Conservation (phyloP, 2,113 vertebrate species). For the Corythoichthys haematopterus region DNA sequence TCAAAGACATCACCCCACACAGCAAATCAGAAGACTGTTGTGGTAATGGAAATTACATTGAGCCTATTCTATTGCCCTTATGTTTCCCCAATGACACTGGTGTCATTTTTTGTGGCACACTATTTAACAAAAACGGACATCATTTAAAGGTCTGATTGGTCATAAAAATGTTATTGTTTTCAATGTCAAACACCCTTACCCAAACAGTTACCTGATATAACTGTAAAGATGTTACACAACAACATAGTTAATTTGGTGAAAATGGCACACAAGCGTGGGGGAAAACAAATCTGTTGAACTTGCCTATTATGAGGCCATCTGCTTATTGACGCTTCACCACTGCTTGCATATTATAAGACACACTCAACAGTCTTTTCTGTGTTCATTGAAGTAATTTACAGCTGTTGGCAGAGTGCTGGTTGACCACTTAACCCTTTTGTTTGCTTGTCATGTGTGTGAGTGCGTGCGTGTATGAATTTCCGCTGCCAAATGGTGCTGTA, state of each 20-base stretch:
- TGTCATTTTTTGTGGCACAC: slow-evolving; percentile 4
- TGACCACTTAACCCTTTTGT: slow-evolving; percentile 53
- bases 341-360: slow-evolving; percentile 3
- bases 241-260: background rate
- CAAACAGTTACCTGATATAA: background rate
- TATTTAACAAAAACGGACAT: slow-evolving; percentile 3
- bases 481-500: slow-evolving; percentile 57
- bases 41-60: background rate
- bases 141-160: slow-evolving; percentile 34
- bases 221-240: background rate
- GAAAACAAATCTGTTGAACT: slow-evolving; percentile 8
- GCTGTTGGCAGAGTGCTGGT: slow-evolving; percentile 51
- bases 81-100: slow-evolving; percentile 13
- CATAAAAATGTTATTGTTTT: slow-evolving; percentile 49
- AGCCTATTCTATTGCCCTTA: slow-evolving; percentile 7
- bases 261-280: background rate
- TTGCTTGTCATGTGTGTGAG: slow-evolving; percentile 22
- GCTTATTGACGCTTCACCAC: slow-evolving; percentile 3
- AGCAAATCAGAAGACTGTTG: background rate
- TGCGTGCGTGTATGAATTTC: background rate
- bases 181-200: slow-evolving; percentile 28
- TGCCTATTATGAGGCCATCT: slow-evolving; percentile 19
- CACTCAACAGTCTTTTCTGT: background rate
- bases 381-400: slow-evolving; percentile 35
- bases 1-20: background rate